Percentiles rank a stretch among this genome's conserved stretches.
Evolutionary conservation across 2,888 invertebrate species (phyloP).

Genomic region (Meliscaeva auricollis): DNA sequence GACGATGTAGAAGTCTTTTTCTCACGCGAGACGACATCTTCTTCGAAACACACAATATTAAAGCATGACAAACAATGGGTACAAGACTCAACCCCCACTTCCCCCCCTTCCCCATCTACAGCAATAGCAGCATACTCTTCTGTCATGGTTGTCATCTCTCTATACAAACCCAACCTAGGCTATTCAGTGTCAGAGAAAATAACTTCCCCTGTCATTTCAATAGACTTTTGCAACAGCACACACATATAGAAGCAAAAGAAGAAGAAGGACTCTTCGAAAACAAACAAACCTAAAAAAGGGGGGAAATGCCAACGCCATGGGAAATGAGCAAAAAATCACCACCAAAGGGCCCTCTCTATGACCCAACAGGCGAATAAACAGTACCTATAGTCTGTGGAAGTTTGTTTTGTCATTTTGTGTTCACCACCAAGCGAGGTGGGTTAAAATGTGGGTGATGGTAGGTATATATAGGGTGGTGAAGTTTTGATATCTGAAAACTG

Average conservation of each 20-base stretch:
- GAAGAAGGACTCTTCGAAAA: slow-evolving; percentile 44
- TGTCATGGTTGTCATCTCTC: slow-evolving; percentile 69
- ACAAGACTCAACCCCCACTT: slow-evolving; percentile 11
- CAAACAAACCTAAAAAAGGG: slow-evolving; percentile 43
- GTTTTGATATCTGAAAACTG: slow-evolving; percentile 45
- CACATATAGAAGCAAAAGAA: slow-evolving; percentile 4
- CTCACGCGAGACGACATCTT: slow-evolving; percentile 55
- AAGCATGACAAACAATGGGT: slow-evolving; percentile 32
- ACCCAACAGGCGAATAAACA: slow-evolving; percentile 47
- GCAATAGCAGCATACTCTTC: slow-evolving; percentile 34
- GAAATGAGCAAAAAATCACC: slow-evolving; percentile 35
- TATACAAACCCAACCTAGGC: slow-evolving; percentile 48
- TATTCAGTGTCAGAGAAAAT: slow-evolving; percentile 74
- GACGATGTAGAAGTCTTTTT: slow-evolving; percentile 20
- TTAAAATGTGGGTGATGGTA: slow-evolving; percentile 42
- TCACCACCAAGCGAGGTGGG: slow-evolving; percentile 52
- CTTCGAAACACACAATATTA: slow-evolving; percentile 34
- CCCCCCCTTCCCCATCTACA: slow-evolving; percentile 5
- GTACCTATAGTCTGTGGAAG: slow-evolving; percentile 13
- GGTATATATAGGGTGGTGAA: slow-evolving; percentile 26
- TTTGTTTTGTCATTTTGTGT: slow-evolving; percentile 60
- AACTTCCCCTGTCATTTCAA: slow-evolving; percentile 74
- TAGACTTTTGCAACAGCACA: slow-evolving; percentile 60
- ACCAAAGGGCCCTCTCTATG: slow-evolving; percentile 31
- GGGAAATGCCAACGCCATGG: slow-evolving; percentile 20